A percentile compares a stretch with the other conserved stretches of the same genome.
Evolutionary conservation across 1,140 invertebrate genomes (phyloP).

Genomic region (Drosophila guanche): DNA sequence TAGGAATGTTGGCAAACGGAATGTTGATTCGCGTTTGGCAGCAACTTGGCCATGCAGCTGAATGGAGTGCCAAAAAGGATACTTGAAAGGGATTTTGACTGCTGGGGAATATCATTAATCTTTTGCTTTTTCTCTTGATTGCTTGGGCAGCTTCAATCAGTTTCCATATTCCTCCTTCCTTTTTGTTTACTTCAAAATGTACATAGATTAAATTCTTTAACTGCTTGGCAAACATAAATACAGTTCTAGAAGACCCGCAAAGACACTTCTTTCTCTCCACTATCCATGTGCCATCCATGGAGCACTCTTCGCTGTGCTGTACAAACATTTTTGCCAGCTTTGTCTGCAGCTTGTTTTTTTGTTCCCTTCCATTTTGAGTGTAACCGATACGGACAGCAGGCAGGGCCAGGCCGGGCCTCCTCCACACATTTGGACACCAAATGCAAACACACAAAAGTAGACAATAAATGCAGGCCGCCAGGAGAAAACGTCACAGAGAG

Average conservation of each 20-base stretch:
- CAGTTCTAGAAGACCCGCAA: neutral
- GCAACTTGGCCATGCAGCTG: slow-evolving; percentile 4
- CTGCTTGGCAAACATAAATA: slow-evolving; percentile 14
- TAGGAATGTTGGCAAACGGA: slow-evolving; percentile 24
- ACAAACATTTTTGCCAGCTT: slow-evolving; percentile 53
- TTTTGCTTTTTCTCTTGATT: neutral
- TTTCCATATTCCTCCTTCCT: too few species aligned
- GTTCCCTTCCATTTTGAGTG: slow-evolving; percentile 38
- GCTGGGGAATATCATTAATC: neutral
- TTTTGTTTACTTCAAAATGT: too few species aligned
- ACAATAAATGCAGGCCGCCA: slow-evolving; percentile 8
- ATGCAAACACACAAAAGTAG: slow-evolving; percentile 56
- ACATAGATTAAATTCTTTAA: neutral
- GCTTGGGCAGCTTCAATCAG: too few species aligned
- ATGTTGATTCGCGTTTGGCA: slow-evolving; percentile 40
- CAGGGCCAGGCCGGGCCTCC: slow-evolving; percentile 10
- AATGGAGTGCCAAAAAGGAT: slow-evolving; percentile 19
- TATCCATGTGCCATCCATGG: neutral
- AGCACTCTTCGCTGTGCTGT: slow-evolving; percentile 26
- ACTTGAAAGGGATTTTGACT: neutral
- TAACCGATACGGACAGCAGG: slow-evolving; percentile 59
- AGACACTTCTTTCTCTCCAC: neutral
- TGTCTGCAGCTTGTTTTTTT: too few species aligned
- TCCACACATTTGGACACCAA: slow-evolving; percentile 59
- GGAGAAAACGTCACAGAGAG: neutral